phyloP scores from a whole-genome alignment of 2,888 invertebrate genomes.

The Neria commutata region DNA sequence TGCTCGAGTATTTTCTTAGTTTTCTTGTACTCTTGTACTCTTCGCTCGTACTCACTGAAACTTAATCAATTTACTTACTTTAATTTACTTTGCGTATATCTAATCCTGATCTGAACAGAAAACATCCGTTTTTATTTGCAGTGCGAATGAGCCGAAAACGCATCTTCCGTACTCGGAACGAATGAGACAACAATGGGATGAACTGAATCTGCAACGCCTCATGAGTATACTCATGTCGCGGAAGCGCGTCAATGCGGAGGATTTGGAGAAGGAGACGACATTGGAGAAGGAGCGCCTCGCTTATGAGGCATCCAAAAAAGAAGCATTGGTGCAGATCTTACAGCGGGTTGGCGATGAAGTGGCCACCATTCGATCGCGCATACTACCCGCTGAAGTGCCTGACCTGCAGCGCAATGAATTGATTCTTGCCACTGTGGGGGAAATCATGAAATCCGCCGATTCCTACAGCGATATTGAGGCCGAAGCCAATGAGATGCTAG shows the following conservation, averaged over 20 bases:
- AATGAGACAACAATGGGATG: constrained; percentile 65
- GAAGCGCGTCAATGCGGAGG: constrained; percentile 57
- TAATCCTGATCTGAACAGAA: too few relatives aligned
- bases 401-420: constrained; percentile 54
- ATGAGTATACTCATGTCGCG: constrained; percentile 58
- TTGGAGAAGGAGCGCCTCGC: constrained; percentile 73
- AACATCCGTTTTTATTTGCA: too few relatives aligned
- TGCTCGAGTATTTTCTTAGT: too few relatives aligned
- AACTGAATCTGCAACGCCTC: constrained; percentile 70
- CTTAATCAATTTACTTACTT: too few relatives aligned
- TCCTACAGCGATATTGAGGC: constrained; percentile 38
- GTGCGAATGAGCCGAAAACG: constrained; percentile 14
- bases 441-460: constrained; percentile 37
- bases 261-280: constrained; percentile 66
- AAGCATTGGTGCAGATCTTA: constrained; percentile 45
- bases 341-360: constrained; percentile 50
- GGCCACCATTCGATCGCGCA: constrained; percentile 49
- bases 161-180: constrained; percentile 44
- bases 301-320: constrained; percentile 58
- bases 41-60: neutral
- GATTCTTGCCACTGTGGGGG: constrained; percentile 44
- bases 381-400: constrained; percentile 63
- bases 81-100: too few relatives aligned
- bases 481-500: constrained; percentile 38
- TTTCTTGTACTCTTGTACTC: too few relatives aligned